These are phyloP conservation scores for Nycticorax nycticorax DNA, from an alignment of 2,113 vertebrate species.

Conservation along the genomic window DNA sequence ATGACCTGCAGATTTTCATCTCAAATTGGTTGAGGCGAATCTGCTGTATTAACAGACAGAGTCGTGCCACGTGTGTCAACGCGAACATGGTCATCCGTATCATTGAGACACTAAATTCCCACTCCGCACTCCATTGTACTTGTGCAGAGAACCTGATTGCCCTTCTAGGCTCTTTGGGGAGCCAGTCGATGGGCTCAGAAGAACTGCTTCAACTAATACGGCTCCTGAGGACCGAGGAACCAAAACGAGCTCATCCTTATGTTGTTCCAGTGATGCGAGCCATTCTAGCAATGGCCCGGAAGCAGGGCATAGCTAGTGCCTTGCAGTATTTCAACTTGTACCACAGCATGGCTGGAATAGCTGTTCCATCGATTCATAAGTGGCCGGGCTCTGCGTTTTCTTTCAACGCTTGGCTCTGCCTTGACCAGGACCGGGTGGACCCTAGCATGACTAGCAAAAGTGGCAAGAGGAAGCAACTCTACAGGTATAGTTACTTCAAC, in stretches of 20 bases:
- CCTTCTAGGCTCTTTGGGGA: constrained; percentile 89
- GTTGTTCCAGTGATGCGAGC: constrained; percentile 84
- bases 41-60: constrained; percentile 92
- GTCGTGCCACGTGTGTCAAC: constrained; percentile 92
- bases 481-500: constrained; percentile 81
- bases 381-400: constrained; percentile 95
- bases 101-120: constrained; percentile 80
- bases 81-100: constrained; percentile 87
- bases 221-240: constrained; percentile 82
- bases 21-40: constrained; percentile 92
- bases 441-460: constrained; percentile 74
- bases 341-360: constrained; percentile 93
- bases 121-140: constrained; percentile 76
- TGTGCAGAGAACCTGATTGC: constrained; percentile 90
- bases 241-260: constrained; percentile 79
- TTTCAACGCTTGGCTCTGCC: constrained; percentile 92
- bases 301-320: constrained; percentile 90
- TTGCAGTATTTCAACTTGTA: constrained; percentile 94
- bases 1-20: constrained; percentile 90
- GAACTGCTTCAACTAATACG: constrained; percentile 85
- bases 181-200: constrained; percentile 88
- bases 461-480: constrained; percentile 94
- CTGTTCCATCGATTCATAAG: constrained; percentile 86
- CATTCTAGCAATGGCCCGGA: constrained; percentile 89
- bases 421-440: constrained; percentile 89